Base-by-base conservation (phyloP, 2,113 vertebrate genomes). In the Labeo rohita region DNA sequence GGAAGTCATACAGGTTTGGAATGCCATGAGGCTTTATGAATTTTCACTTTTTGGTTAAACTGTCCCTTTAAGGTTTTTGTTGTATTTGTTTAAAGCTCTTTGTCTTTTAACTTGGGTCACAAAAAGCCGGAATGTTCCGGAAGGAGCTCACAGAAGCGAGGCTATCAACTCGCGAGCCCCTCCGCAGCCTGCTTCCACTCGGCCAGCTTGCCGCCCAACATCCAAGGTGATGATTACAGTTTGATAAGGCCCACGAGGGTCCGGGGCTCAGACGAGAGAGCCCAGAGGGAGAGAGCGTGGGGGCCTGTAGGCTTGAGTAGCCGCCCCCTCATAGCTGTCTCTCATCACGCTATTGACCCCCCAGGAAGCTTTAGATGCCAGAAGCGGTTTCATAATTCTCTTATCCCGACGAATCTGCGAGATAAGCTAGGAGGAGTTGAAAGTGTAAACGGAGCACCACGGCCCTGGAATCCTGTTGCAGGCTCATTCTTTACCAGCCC, bases 331-430 rank as follows among this genome's bases (percentile, higher is more conserved):
- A 84, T 86, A 93, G 93, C 94, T 95, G 95, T 95, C 95, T 94
- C 94, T 95, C 94, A 94, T 95, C 94, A 95, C 91, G 81, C 91
- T 23, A 68, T 91, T 95, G 94, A 95, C 94, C 95, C 93, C 95
- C 94, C 94, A 95, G 93, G 95, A 95, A 95, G 94, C 93, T 92
- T 93, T 93, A 94, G 95, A 94, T 94, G 93, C 94, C 91, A 85
- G 92, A 86, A 89, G 92, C 90, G 93, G 93, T 91, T 95, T 95
- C 93, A 95, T 95, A 95, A 95, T 95, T 95, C 93, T 92, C 93
- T 95, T 95, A 95, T 95, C 93, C 75, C 92, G 74, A 90, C 92
- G 91, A 93, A 95, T 95, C 94, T 93, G 90, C 23, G 76, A 94
- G 94, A 95, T 95, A 95, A 95, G 93, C 84, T 89, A 85, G 85